phyloP scores from a whole-genome alignment of 2,113 vertebrate species.

The Dasyornis broadbenti region DNA sequence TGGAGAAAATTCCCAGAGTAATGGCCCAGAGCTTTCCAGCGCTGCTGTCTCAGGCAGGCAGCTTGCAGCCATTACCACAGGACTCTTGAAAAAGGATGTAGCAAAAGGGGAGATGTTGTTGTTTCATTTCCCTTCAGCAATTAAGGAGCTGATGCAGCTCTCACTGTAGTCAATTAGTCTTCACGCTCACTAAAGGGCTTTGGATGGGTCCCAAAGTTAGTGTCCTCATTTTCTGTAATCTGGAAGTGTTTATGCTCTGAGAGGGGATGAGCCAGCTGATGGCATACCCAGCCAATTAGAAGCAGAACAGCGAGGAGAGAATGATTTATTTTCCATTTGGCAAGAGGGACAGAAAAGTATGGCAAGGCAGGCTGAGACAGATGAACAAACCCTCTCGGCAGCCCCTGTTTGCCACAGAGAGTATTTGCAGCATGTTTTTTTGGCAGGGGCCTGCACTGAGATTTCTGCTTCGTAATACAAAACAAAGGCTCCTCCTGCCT shows the following conservation, averaged over 20 bases:
- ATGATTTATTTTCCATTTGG: conserved; percentile 46
- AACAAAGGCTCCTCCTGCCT: background rate
- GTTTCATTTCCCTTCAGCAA: conserved; percentile 13
- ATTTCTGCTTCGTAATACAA: conserved; percentile 19
- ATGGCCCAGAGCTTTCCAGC: background rate
- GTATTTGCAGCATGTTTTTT: background rate
- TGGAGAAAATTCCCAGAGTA: background rate
- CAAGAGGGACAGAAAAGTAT: background rate
- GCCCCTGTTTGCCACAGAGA: background rate
- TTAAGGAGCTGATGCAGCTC: conserved; percentile 44
- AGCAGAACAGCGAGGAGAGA: background rate
- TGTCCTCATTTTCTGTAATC: conserved; percentile 54
- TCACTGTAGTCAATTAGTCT: conserved; percentile 16
- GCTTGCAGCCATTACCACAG: background rate
- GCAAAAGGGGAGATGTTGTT: background rate
- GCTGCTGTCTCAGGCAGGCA: background rate
- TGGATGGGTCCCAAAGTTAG: conserved; percentile 29
- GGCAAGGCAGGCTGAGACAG: background rate
- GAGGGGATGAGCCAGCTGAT: background rate
- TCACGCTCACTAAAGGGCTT: conserved; percentile 7
- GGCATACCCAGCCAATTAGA: conserved; percentile 17
- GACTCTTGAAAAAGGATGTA: background rate
- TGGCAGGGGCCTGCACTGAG: background rate
- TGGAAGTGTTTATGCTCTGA: background rate
- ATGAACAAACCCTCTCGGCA: conserved; percentile 1